Conservation (phyloP, 2,888 invertebrate species). For the Alcis repandata region DNA sequence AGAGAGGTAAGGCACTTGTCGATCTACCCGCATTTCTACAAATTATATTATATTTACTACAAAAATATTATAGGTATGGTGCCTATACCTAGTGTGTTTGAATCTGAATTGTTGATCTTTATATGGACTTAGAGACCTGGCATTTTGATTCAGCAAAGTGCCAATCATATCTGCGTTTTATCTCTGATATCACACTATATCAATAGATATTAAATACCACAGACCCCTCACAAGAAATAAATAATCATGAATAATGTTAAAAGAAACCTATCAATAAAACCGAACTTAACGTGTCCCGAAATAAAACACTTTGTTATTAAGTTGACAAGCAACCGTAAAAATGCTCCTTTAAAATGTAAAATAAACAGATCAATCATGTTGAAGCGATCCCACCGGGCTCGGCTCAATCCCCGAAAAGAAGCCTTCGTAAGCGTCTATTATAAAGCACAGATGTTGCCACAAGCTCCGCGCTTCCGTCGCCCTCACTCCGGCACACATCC, state of each 20-base stretch:
- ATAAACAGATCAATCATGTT: slow-evolving; percentile 87
- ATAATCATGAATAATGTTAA: slow-evolving; percentile 78
- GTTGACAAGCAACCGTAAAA: slow-evolving; percentile 87
- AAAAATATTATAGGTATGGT: too few species aligned
- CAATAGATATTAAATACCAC: slow-evolving; percentile 61
- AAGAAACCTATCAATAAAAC: slow-evolving; percentile 86
- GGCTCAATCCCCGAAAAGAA: slow-evolving; percentile 83
- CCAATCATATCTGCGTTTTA: slow-evolving; percentile 1
- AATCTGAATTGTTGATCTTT: too few species aligned
- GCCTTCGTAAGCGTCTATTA: slow-evolving; percentile 86
- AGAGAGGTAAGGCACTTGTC: not conserved
- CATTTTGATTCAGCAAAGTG: not conserved
- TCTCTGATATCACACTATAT: slow-evolving; percentile 44
- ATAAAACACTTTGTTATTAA: slow-evolving; percentile 87
- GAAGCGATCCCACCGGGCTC: slow-evolving; percentile 85
- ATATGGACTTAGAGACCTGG: not conserved
- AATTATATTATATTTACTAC: too few species aligned
- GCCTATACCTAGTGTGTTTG: too few species aligned
- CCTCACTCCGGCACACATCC: slow-evolving; percentile 58
- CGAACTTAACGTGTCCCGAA: slow-evolving; percentile 83
- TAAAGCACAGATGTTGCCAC: slow-evolving; percentile 85
- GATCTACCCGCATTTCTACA: not conserved
- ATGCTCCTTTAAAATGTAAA: slow-evolving; percentile 87
- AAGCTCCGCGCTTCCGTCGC: slow-evolving; percentile 68
- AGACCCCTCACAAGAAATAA: slow-evolving; percentile 60